Conservation (phyloP, 1,140 invertebrate species). For the Anoplolepis gracilipes region DNA sequence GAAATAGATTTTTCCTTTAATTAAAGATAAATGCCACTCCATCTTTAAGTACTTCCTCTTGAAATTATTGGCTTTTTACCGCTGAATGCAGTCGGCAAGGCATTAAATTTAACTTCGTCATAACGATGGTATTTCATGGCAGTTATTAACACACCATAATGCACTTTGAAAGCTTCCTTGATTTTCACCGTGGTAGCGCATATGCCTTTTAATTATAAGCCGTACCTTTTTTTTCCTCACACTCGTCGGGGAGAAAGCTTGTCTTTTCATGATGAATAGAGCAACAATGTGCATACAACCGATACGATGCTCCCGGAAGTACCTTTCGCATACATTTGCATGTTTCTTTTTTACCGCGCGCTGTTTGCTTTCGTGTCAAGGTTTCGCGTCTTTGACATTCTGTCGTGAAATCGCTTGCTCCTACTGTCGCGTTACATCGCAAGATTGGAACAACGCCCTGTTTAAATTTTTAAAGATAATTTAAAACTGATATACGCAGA, state of each 20-base stretch:
- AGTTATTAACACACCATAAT: slow-evolving; percentile 12
- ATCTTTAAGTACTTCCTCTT: neutral
- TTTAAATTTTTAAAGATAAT: neutral
- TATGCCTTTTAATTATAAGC: slow-evolving; percentile 17
- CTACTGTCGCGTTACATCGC: slow-evolving; percentile 12
- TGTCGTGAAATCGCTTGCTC: slow-evolving; percentile 17
- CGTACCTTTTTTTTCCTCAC: neutral
- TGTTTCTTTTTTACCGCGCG: neutral
- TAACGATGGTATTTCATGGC: neutral
- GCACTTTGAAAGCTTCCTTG: slow-evolving; percentile 11
- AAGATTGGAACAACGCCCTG: too few species aligned
- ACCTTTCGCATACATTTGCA: slow-evolving; percentile 41
- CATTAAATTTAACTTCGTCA: slow-evolving; percentile 15
- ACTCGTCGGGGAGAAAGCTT: slow-evolving; percentile 9
- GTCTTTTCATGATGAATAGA: neutral
- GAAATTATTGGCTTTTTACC: slow-evolving; percentile 19
- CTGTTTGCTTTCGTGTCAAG: slow-evolving; percentile 34
- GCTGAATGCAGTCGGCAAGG: slow-evolving; percentile 25
- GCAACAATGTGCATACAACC: neutral
- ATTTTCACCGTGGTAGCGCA: slow-evolving; percentile 15
- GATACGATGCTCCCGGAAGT: slow-evolving; percentile 31
- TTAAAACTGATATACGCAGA: slow-evolving; percentile 1
- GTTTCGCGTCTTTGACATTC: slow-evolving; percentile 43
- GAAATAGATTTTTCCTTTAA: slow-evolving; percentile 6
- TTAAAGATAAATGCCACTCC: slow-evolving; percentile 16